Conservation (phyloP, 2,888 invertebrate species). For the Blastobasis lacticolella region DNA sequence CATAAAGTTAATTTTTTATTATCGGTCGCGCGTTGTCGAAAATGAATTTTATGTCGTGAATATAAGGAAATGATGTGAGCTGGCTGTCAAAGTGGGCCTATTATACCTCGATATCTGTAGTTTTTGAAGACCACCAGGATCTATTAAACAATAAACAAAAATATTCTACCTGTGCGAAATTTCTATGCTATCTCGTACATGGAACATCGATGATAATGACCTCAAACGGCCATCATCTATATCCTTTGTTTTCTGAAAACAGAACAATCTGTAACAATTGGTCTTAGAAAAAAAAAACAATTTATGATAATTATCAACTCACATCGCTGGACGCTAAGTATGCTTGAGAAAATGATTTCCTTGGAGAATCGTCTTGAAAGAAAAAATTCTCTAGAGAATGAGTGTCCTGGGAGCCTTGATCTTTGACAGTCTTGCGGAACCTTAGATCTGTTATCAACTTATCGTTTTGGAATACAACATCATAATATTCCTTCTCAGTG, state of each 20-base stretch:
- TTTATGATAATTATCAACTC: slow-evolving; percentile 8
- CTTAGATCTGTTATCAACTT: slow-evolving; percentile 32
- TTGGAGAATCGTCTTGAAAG: slow-evolving; percentile 13
- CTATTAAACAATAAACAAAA: slow-evolving; percentile 22
- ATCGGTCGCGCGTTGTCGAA: too few species aligned
- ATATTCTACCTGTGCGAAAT: slow-evolving; percentile 45
- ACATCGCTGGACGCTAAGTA: slow-evolving; percentile 10
- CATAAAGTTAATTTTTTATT: too few species aligned
- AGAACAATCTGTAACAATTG: slow-evolving; percentile 12
- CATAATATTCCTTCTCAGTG: slow-evolving; percentile 41
- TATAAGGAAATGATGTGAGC: too few species aligned
- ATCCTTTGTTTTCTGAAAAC: slow-evolving; percentile 36
- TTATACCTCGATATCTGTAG: too few species aligned
- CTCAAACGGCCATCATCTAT: slow-evolving; percentile 7
- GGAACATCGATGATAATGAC: slow-evolving; percentile 15
- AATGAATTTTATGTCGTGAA: too few species aligned
- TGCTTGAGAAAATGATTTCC: slow-evolving; percentile 15
- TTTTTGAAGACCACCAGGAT: not conserved
- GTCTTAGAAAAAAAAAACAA: not conserved
- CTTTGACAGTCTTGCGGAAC: slow-evolving; percentile 33
- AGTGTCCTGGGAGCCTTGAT: slow-evolving; percentile 11
- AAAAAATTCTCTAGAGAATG: slow-evolving; percentile 24
- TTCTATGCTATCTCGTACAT: slow-evolving; percentile 53
- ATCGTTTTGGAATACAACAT: slow-evolving; percentile 36
- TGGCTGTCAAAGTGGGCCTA: too few species aligned